Base-by-base conservation (phyloP, 2,113 vertebrate genomes). In the Propithecus coquereli region DNA sequence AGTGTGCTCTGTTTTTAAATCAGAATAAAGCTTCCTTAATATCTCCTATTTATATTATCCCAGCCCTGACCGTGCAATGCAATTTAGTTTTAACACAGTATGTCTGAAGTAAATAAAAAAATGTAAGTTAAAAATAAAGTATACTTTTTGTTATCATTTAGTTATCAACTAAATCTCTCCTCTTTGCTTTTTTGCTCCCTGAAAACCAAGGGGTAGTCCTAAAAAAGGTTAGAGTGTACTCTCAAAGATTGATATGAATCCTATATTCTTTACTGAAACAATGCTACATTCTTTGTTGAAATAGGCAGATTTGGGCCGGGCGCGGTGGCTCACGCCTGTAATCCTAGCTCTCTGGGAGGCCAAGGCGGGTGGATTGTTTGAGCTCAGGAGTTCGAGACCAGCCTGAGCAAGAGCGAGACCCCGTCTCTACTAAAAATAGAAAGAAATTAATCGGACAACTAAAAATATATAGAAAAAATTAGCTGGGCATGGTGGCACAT, bases 1-100 rank as follows among this genome's bases (percentile, higher is more conserved):
- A 68, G 59, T 81, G 5, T 47, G 20, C 8, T 93, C 37, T 74
- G 10, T 94, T 73, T 84, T 76, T 83, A 96, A 90, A 74, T 73
- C 34, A 74, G 66, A 66, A 65, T 68, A 87, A 43, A 6, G 17
- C 22, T 95, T 73, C 71, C 20, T 77, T 89, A 81, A 40, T 79
- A 90, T 54, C 30, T 76, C 20, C 47, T 79, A 3, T 82, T 86
- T 86, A 52, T 59, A 90, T 59, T 92, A 50, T 37, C 87, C 40
- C 25, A 93, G 68, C 77, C 11, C 32, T 87, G 47, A 30, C 32
- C 57, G 7, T 61, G 34, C 20, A 68, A 0, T 86, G 14, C 4
- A 94, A 82, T 84, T 68, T 87, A 90, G 22, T 95, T 92, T 95
- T 87, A 96, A 84, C 43, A 94, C 7, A 94, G 11, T 71, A 94